Evolutionary conservation across 2,113 vertebrate species (phyloP), one percentile per base, ranked within the genome.

Genomic region (Dendrocopos noguchii): DNA sequence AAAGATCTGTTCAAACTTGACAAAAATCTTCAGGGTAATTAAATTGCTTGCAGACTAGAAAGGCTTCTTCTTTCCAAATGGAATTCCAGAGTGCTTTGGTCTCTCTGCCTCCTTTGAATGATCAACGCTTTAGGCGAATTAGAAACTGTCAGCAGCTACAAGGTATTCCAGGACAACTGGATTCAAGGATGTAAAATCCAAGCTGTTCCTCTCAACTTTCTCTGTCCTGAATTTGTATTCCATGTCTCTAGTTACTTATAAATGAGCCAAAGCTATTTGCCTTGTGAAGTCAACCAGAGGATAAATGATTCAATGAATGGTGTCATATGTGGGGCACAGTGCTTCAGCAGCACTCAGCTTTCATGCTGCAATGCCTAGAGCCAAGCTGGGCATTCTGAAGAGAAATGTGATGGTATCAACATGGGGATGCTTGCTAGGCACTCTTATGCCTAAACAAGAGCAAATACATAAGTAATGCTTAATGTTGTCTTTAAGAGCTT

Each of bases 21-120:
- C 68, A 88, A 95, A 95, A 93, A 92, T 84, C 91, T 94, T 96
- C 53, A 89, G 57, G 46, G 79, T 87, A 97, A 97, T 96, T 96
- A 92, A 97, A 97, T 77, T 77, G 68, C 90, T 94, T 25, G 46
- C 74, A 85, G 88, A 96, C 85, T 75, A 95, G 83, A 88, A 96
- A 95, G 76, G 21, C 78, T 83, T 93, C 68, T 61, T 78, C 63
- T 77, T 61, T 70, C 84, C 59, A 77, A 73, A 89, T 17, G 42
- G 44, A 73, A 80, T 91, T 72, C 29, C 15, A 66, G 75, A 80
- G 74, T 6, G 27, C 44, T 91, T 84, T 95, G 74, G 93, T 55
- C 65, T 81, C 63, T 76, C 70, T 60, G 78, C 8, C 63, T 83
- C 91, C 70, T 96, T 83, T 10, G 7, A 94, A 86, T 92, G 78